These are phyloP conservation scores for Lindbergichthys nudifrons DNA, from an alignment of 2,797 vertebrate genomes.

Conservation along the genomic window DNA sequence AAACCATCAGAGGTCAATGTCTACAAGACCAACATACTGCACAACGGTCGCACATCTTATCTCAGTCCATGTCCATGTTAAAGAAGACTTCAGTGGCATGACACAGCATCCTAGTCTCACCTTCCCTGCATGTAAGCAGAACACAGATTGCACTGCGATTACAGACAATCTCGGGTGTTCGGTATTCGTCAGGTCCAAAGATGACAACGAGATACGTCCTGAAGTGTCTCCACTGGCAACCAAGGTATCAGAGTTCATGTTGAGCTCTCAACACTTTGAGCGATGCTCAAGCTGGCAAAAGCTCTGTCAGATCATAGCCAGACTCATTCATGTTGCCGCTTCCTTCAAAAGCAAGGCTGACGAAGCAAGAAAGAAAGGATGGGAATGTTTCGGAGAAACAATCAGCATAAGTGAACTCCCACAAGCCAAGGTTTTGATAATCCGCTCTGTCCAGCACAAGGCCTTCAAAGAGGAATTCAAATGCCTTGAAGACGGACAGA, in stretches of 20 bases:
- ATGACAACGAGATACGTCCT: background rate
- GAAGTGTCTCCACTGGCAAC: background rate
- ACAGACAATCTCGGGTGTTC: too few relatives aligned
- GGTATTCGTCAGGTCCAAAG: too few relatives aligned
- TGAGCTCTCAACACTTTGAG: background rate
- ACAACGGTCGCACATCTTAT: too few relatives aligned
- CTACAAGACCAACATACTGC: too few relatives aligned
- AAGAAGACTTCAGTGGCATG: too few relatives aligned
- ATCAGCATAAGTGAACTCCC: too few relatives aligned
- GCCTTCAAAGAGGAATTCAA: slow-evolving; percentile 1
- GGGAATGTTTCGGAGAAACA: background rate
- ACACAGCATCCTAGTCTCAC: too few relatives aligned
- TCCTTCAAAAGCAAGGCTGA: slow-evolving; percentile 1
- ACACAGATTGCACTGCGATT: too few relatives aligned
- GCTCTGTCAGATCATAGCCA: background rate
- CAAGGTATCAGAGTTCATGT: background rate
- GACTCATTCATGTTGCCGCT: background rate
- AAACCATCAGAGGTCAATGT: background rate
- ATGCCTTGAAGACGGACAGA: background rate
- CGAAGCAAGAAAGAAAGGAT: background rate
- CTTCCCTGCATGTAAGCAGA: too few relatives aligned
- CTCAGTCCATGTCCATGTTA: too few relatives aligned
- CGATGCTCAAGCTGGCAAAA: slow-evolving; percentile 4
- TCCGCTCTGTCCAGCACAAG: background rate
- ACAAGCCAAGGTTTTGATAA: background rate